phyloP scores from a whole-genome alignment of 2,888 invertebrate genomes.

The Spisula solida region DNA sequence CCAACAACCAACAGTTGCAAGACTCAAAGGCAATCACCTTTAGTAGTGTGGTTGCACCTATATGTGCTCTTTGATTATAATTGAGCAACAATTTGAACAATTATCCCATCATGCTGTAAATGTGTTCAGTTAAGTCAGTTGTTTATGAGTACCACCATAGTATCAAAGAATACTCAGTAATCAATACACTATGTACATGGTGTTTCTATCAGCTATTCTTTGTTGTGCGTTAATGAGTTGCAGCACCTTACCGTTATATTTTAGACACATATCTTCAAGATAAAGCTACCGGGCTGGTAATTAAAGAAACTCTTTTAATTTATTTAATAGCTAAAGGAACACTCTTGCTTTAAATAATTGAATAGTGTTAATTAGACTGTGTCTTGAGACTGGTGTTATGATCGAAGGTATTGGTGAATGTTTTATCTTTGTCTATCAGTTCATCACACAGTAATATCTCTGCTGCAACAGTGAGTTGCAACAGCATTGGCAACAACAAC shows the following conservation, averaged over 20 bases:
- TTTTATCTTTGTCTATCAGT: not conserved
- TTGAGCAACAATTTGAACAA: too few relatives aligned
- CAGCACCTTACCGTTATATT: not conserved
- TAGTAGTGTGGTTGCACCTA: too few relatives aligned
- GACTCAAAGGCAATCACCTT: too few relatives aligned
- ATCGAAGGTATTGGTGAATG: not conserved
- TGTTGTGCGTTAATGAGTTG: not conserved
- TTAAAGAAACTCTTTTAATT: not conserved
- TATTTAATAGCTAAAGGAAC: not conserved
- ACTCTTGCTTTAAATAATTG: conserved; percentile 6
- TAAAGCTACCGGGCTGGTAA: not conserved
- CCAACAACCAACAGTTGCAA: too few relatives aligned
- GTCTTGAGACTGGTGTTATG: not conserved
- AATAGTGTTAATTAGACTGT: not conserved
- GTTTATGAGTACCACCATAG: too few relatives aligned
- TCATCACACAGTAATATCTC: not conserved
- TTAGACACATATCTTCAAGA: not conserved
- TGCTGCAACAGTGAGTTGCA: not conserved
- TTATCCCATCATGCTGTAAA: too few relatives aligned
- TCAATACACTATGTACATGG: too few relatives aligned
- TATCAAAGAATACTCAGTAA: too few relatives aligned
- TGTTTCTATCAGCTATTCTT: not conserved
- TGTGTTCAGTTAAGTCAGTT: too few relatives aligned
- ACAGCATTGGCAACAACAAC: not conserved
- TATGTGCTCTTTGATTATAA: too few relatives aligned